Evolutionary conservation across 2,888 invertebrate genomes (phyloP), one percentile per base, ranked within the genome.

Genomic region (Shargacucullia verbasci): DNA sequence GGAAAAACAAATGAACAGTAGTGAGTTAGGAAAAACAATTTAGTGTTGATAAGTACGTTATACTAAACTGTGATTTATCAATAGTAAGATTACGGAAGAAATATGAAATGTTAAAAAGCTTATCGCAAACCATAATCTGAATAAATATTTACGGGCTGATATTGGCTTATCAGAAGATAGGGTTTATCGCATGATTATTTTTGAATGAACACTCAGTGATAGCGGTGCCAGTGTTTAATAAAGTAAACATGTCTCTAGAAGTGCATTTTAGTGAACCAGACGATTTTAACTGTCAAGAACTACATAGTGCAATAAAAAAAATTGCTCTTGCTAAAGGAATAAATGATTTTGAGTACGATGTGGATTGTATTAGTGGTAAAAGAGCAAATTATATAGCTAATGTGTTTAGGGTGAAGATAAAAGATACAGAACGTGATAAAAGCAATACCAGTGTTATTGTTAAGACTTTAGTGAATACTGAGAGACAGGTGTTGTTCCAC

Each of bases 261-360:
- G 92, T 93, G n/a, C 90, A 92, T 70, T 79, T 90, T 45, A 90
- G 90, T 82, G 92, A 93, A 79, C 89, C 91, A 1, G 92, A 91
- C 34, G 92, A 92, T 53, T 92, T 92, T 59, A 90, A 91, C 20
- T 85, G 85, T 57, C 57, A 73, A 15, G 89, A 91, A 83, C 79
- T 93, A 6, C 92, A 93, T 54, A 81, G 65, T 62, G 84, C 83
- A 14, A 82, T 92, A 7, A 61, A 87, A 79, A 77, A 84, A 54
- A 80, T 88, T 1, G 89, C 90, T 0, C 71, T 76, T 34, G 50
- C 80, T 6, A 81, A 84, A 49, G 77, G 81, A 3, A 81, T 90
- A n/a, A 55, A 82, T 12, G 82, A 91, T 58, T 90, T 91, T 37
- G 79, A 78, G 2, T 93, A 93, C 63, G 86, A 88, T 25, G 91